Base-by-base conservation (phyloP, 2,797 vertebrate species). In the Spea hammondii region DNA sequence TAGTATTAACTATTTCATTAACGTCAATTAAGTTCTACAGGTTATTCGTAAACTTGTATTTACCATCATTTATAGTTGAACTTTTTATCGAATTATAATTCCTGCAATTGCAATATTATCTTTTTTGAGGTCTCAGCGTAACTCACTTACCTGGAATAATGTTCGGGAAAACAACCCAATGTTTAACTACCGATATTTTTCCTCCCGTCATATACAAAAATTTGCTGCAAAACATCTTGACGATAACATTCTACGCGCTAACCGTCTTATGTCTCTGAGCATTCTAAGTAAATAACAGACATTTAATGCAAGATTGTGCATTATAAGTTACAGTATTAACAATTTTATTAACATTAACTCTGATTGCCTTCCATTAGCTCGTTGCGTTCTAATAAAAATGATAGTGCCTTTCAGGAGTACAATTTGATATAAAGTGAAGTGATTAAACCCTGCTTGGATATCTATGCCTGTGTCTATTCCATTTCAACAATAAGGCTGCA, bases 321-420 rank as follows among this genome's bases (percentile, higher is more conserved):
- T 91, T 88, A 88, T 88, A 90, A 90, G 87, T 88, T 90, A 91
- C 91, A 91, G 89, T 91, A 89, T 88, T 88, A 89, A 91, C 88
- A 92, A 92, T 93, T 93, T 92, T 93, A 91, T 92, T 90, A 89
- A 88, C 89, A 91, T 92, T 93, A 92, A 89, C 76, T 70, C 86
- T 91, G 92, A 93, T 92, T 92, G 91, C 87, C 85, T 92, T 91
- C 89, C 89, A 93, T 93, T 93, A 92, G 92, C 90, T 90, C 90
- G 89, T 92, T 91, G 89, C 89, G 86, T 93, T 90, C 90, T 91
- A 92, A 92, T 93, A 92, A 93, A 93, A 93, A 92, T 91, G 91
- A 92, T 91, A 89, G 89, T 91, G 92, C 89, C 89, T 91, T 91
- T 92, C 91, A 91, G 90, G 88, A 91, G 89, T 87, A 89, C 90